Percentiles rank a stretch among this genome's conserved stretches.
Conservation (phyloP, 2,797 vertebrate genomes). For the Gallinago stenura region DNA sequence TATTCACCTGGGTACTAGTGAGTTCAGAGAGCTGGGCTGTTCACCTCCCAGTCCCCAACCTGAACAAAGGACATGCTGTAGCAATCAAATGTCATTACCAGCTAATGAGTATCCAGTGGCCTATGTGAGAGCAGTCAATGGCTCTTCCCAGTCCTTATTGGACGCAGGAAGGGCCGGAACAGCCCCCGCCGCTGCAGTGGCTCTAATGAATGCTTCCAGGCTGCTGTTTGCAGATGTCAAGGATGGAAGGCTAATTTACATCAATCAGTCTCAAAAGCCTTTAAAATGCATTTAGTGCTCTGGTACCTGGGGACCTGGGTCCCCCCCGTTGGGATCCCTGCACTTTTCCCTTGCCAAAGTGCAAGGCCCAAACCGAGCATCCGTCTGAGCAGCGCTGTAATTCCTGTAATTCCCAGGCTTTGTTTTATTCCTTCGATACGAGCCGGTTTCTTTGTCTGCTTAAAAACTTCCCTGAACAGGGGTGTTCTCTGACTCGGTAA, state of each 20-base stretch:
- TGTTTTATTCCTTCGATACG: background rate
- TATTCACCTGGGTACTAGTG: background rate
- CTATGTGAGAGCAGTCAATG: background rate
- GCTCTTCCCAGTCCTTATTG: background rate
- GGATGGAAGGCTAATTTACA: background rate
- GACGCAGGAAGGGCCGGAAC: accelerated
- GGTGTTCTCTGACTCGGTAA: background rate
- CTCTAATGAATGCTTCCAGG: background rate
- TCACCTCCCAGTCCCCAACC: background rate
- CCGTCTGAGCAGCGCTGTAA: accelerated
- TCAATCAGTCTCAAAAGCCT: background rate
- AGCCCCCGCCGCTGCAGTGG: background rate
- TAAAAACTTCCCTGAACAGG: background rate
- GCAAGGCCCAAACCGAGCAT: background rate
- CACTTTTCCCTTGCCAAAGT: background rate
- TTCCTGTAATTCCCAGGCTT: background rate
- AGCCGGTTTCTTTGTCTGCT: background rate
- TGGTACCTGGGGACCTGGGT: no score
- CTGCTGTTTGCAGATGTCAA: background rate
- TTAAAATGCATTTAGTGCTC: background rate
- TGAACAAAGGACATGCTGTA: background rate
- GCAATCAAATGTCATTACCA: background rate
- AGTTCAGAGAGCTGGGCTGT: background rate
- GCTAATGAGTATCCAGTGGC: background rate
- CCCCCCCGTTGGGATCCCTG: background rate